phyloP scores from a whole-genome alignment of 2,888 invertebrate genomes.

The Sycophila texana region DNA sequence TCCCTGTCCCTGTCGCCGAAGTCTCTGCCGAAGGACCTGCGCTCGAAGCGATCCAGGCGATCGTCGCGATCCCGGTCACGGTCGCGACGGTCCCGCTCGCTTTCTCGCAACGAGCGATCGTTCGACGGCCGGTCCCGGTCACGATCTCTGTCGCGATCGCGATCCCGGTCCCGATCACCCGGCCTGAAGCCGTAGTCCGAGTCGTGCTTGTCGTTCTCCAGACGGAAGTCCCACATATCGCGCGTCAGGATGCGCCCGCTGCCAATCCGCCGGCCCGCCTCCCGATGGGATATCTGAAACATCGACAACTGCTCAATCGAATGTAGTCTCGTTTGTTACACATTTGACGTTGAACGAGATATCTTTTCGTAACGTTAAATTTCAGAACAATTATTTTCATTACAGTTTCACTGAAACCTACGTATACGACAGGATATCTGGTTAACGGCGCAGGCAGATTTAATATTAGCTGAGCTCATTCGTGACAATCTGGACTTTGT shows the following conservation, averaged over 20 bases:
- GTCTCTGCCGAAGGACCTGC: constrained; percentile 67
- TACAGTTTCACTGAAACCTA: too few species aligned
- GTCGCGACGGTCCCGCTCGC: constrained; percentile 75
- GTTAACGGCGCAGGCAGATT: too few species aligned
- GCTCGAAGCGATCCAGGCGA: constrained; percentile 73
- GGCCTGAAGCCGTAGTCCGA: constrained; percentile 71
- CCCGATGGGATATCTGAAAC: constrained; percentile 71
- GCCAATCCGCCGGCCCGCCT: constrained; percentile 83
- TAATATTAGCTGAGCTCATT: too few species aligned
- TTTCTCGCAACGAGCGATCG: constrained; percentile 60
- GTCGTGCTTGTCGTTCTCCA: constrained; percentile 72
- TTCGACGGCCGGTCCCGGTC: constrained; percentile 65
- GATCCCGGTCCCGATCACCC: constrained; percentile 66
- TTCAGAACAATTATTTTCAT: too few species aligned
- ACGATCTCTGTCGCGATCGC: constrained; percentile 71
- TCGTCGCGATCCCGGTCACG: constrained; percentile 68
- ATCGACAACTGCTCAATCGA: background rate
- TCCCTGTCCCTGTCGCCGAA: constrained; percentile 75
- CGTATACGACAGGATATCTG: too few species aligned
- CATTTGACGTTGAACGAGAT: too few species aligned
- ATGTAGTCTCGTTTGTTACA: too few species aligned
- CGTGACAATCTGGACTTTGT: too few species aligned
- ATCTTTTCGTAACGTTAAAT: too few species aligned
- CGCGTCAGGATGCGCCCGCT: constrained; percentile 87
- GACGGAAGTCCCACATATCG: constrained; percentile 79